Conservation (phyloP, 2,888 invertebrate species). For the Synanthedon tipuliformis region DNA sequence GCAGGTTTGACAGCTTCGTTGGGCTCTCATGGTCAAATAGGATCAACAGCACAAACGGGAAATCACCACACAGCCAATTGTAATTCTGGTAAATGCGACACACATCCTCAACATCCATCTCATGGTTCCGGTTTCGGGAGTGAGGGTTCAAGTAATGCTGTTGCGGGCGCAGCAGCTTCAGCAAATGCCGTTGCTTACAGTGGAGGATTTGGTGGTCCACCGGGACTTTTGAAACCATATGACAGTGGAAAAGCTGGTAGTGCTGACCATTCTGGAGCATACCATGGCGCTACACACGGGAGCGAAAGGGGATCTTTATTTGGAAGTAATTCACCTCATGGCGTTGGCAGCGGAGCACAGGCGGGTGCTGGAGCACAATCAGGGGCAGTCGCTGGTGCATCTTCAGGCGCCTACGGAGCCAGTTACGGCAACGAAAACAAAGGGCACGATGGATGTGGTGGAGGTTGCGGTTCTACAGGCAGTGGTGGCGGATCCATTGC, state of each 20-base stretch:
- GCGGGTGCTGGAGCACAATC: constrained; percentile 21
- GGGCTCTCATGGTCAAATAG: not conserved
- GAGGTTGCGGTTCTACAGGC: constrained; percentile 21
- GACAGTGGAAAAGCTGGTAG: constrained; percentile 29
- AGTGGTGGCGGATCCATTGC: constrained; percentile 9
- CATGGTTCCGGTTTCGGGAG: not conserved
- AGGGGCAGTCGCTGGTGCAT: constrained; percentile 23
- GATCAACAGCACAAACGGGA: not conserved
- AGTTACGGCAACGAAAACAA: constrained; percentile 14
- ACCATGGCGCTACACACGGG: not conserved
- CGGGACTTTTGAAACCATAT: constrained; percentile 47
- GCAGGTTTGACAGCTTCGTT: constrained; percentile 2
- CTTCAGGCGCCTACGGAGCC: constrained; percentile 17
- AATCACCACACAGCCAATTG: not conserved
- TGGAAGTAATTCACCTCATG: constrained; percentile 1
- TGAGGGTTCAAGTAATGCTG: not conserved
- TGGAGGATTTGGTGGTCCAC: constrained; percentile 57
- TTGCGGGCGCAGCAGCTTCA: constrained; percentile 13
- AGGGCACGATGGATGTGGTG: constrained; percentile 23
- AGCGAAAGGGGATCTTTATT: not conserved
- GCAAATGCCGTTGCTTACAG: constrained; percentile 38
- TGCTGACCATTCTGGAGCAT: not conserved
- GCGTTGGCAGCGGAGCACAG: constrained; percentile 9
- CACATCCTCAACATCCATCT: not conserved
- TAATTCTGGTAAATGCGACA: not conserved